A percentile compares a stretch with the other conserved stretches of the same genome.
phyloP scores from a whole-genome alignment of 2,888 invertebrate genomes.

The Lottia scabra region DNA sequence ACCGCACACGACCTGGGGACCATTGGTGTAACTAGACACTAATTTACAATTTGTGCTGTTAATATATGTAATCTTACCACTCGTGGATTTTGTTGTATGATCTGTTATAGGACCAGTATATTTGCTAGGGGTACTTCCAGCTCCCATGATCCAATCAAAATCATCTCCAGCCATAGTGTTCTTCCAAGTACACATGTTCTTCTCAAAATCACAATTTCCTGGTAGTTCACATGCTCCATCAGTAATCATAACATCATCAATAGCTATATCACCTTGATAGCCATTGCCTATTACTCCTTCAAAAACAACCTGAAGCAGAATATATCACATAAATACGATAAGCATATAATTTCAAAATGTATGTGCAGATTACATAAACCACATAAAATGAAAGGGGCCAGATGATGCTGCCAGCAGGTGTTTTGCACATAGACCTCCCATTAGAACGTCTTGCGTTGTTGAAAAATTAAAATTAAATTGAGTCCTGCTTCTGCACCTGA shows the following conservation, averaged over 20 bases:
- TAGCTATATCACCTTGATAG: constrained; percentile 52
- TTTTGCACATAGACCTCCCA: too few relatives aligned
- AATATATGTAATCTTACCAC: constrained; percentile 36
- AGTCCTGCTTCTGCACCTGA: too few relatives aligned
- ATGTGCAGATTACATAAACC: too few relatives aligned
- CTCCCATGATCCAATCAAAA: constrained; percentile 52
- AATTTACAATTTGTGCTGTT: too few relatives aligned
- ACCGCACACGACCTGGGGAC: too few relatives aligned
- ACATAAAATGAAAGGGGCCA: too few relatives aligned
- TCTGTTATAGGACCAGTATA: constrained; percentile 56
- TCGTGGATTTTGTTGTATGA: constrained; percentile 52
- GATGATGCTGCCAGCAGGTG: too few relatives aligned
- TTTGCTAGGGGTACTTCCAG: constrained; percentile 49
- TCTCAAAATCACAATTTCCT: constrained; percentile 55
- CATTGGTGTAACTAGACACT: too few relatives aligned
- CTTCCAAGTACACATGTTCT: constrained; percentile 49
- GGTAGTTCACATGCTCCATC: constrained; percentile 48
- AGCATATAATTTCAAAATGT: too few relatives aligned
- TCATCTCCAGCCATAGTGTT: constrained; percentile 42
- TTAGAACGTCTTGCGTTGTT: too few relatives aligned
- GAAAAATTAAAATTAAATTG: too few relatives aligned
- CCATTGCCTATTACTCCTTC: constrained; percentile 51
- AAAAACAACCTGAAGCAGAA: constrained; percentile 48
- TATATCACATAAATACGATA: too few relatives aligned
- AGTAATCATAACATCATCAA: constrained; percentile 57